These are phyloP conservation scores for Drosophila prosaltans DNA, from an alignment of 1,140 invertebrate species.

Conservation along the genomic window DNA sequence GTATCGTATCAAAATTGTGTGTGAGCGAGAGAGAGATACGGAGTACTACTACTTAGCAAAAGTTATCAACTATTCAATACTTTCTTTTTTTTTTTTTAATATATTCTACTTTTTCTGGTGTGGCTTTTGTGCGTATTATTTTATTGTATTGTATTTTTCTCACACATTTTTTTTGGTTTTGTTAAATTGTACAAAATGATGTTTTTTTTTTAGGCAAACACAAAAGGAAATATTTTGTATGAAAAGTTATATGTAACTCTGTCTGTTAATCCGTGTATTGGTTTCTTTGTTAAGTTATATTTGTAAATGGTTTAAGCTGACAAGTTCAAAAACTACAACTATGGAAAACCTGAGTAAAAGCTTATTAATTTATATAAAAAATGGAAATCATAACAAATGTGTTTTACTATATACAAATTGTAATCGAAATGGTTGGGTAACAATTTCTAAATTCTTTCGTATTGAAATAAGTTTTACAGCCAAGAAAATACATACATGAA, in stretches of 20 bases:
- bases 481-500: too few species aligned
- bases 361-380: conserved; percentile 76
- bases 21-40: background rate
- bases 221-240: conserved; percentile 39
- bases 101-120: conserved; percentile 34
- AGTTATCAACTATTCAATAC: conserved; percentile 36
- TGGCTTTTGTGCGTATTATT: conserved; percentile 54
- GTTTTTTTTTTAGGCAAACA: conserved; percentile 20
- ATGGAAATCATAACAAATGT: background rate
- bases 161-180: conserved; percentile 31
- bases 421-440: background rate
- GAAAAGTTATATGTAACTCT: conserved; percentile 51
- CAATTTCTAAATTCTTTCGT: too few species aligned
- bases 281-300: conserved; percentile 73
- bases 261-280: conserved; percentile 74
- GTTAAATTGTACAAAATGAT: conserved; percentile 49
- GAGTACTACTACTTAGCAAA: conserved; percentile 11
- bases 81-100: conserved; percentile 33
- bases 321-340: conserved; percentile 75
- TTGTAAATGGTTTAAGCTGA: conserved; percentile 70
- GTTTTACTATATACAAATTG: background rate
- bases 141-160: conserved; percentile 38
- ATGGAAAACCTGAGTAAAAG: conserved; percentile 68
- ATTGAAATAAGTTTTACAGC: too few species aligned
- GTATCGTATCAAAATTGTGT: background rate